Evolutionary conservation across 2,888 invertebrate species (phyloP), one percentile per base, ranked within the genome.

Genomic region (Agonopterix subpropinquella): DNA sequence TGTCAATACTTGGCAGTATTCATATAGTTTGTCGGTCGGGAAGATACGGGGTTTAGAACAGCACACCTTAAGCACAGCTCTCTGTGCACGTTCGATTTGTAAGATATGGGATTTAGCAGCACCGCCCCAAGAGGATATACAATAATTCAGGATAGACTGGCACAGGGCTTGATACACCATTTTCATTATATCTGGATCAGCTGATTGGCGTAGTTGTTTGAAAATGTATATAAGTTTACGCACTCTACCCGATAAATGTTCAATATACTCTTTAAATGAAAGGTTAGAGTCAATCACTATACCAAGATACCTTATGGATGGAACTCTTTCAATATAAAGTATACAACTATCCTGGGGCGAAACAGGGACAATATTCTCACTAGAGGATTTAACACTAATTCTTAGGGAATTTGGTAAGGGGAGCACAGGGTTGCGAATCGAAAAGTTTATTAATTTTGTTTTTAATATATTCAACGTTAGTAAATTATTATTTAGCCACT

Each of bases 121-220:
- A 1, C 53, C 54, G 11, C 57, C 57, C 59, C 57, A 59, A 2
- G 47, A 43, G 1, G 50, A 43, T 8, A 57, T 52, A 11, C 59
- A 57, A 41, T 59, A 57, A 2, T 45, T 48, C 8, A 59, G 36
- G 15, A 57, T 35, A 4, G 59, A 57, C 36, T 56, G 53, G 36
- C 54, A 50, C 8, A 59, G 18, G 0, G 57, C 54, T 13, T 47
- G 47, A 35, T 58, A 58, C 2, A 53, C 50, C 28, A 44, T 44
- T 53, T 54, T 55, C 43, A 55, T 36, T 2, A 53, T 44, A 13
- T 42, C 13, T 9, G 36, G 28, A 36, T 55, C 44, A n/a, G 55
- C 52, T n/a, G 45, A 37, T 39, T 49, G 44, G 28, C 55, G 51
- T 41, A 53, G 41, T 10, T 45, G 11, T 50, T 53, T 53, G 35